Evolutionary conservation across 2,113 vertebrate genomes (phyloP), one percentile per base, ranked within the genome.

Genomic region (Actinemys pallida): DNA sequence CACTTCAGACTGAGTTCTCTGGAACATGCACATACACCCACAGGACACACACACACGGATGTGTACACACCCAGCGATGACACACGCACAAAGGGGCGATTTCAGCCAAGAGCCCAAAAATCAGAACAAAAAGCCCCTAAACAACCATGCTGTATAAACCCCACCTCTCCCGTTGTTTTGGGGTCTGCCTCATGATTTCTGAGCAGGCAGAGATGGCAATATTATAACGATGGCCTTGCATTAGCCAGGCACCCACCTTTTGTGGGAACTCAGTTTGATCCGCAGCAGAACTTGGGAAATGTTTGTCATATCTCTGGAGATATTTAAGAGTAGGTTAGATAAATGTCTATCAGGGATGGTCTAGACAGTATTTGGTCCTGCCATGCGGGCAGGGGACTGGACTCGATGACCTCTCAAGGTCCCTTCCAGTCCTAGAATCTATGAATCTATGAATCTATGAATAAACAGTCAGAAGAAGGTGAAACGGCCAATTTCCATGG

Each of bases 191-290:
- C 2, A 24, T 1, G 1, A 13, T 0, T 4, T 4, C 49, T 24
- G 12, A 17, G 10, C 25, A 1, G 5, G 22, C 72, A 47, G 81
- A 19, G 45, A n/a, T 49, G 92, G 59, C n/a, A 49, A 2, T 5
- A 1, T 49, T 25, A 5, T 0, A 29, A 5, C 22, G 35, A 54
- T 35, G 53, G 6, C 39, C 7, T 0, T 2, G 39, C 10, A 39
- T 11, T 1, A 0, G 1, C 65, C 65, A 22, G 0, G 45, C 17
- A 0, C 31, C 49, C 20, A 1, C 31, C 39, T 20, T 54, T 1
- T 9, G 6, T 0, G 2, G 11, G 27, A 93, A 31, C 50, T 17
- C 47, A 5, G 0, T 42, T 17, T 20, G 3, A 12, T 7, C 80
- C 14, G 4, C 35, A 17, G n/a, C 53, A 16, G 13, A 56, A 16